Base-by-base conservation (phyloP, 2,113 vertebrate species). In the Montifringilla adamsi region DNA sequence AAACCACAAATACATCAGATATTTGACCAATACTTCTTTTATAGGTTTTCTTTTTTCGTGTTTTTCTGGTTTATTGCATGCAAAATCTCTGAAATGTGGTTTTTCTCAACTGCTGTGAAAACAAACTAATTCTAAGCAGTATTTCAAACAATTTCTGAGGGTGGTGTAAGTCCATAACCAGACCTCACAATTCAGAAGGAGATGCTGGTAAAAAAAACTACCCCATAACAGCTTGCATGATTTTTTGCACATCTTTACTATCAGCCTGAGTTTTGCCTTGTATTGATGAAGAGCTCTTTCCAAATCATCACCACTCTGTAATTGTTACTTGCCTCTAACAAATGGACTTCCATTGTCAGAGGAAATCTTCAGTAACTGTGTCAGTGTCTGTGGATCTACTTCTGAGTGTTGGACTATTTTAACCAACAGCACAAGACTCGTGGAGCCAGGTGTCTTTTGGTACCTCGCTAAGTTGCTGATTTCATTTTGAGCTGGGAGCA, bases 221-320 rank as follows among this genome's bases (percentile, higher is more conserved):
- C 3, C 13, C 47, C 1, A 0, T 30, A 50, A 26, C 2, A 69
- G 6, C 26, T 37, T 62, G 28, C 6, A 3, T 21, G 28, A 14
- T 11, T 70, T 88, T 78, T 81, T 64, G 7, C 22, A 26, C 0
- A 0, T 84, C 15, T 67, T 50, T 59, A 11, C 22, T 70, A 11
- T 52, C 26, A 21, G 1, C 26, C 9, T 58, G 27, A 53, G 6
- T 73, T 89, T 92, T 83, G 15, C 31, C n/a, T 76, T 2, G 0
- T 20, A 15, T 14, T 49, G 44, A 22, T 20, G 70, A 37, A 31
- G 35, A 68, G 18, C 10, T 28, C 39, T 47, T 76, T 64, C 17
- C 9, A 5, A 90, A 69, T 21, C 69, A 20, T 49, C 35, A 46
- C 3, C 4, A 13, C 21, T n/a, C n/a, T 77, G 11, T 35, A 60